Conservation (phyloP, 2,113 vertebrate genomes). For the Tapirus terrestris region DNA sequence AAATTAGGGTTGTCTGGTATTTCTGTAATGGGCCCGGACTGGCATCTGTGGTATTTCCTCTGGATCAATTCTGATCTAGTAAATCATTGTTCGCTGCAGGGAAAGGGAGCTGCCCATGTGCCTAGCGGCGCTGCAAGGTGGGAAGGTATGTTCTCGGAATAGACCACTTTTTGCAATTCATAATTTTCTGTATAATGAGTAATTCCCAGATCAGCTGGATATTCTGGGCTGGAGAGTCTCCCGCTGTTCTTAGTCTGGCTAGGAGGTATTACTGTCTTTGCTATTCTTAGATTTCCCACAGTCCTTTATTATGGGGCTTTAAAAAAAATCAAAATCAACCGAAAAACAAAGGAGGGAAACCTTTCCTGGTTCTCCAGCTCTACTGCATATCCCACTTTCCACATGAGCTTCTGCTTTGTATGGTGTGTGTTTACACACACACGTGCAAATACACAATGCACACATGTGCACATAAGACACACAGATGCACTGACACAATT, state of each 20-base stretch:
- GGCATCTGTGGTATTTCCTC: not conserved
- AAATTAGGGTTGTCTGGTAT: not conserved
- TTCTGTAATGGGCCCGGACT: not conserved
- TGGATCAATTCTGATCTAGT: not conserved
- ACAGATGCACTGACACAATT: not conserved
- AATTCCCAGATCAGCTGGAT: not conserved
- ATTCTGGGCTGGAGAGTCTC: not conserved
- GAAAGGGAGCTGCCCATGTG: rapidly evolving
- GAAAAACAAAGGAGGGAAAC: not conserved
- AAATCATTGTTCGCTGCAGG: not conserved
- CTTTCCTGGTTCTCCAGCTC: not conserved
- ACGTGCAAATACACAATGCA: not conserved
- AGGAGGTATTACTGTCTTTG: not conserved
- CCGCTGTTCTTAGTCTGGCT: not conserved
- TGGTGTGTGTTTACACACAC: not conserved
- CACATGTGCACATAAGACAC: not conserved
- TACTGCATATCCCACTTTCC: not conserved
- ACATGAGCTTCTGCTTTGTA: not conserved
- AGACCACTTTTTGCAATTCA: not conserved
- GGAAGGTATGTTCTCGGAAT: not conserved
- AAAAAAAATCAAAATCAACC: not conserved
- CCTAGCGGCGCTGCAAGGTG: rapidly evolving
- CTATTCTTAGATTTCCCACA: constrained; percentile 39
- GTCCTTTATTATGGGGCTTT: not conserved
- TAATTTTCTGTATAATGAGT: not conserved